Evolutionary conservation across 2,888 invertebrate species (phyloP), one percentile per base, ranked within the genome.

Genomic region (Ariolimax columbianus): DNA sequence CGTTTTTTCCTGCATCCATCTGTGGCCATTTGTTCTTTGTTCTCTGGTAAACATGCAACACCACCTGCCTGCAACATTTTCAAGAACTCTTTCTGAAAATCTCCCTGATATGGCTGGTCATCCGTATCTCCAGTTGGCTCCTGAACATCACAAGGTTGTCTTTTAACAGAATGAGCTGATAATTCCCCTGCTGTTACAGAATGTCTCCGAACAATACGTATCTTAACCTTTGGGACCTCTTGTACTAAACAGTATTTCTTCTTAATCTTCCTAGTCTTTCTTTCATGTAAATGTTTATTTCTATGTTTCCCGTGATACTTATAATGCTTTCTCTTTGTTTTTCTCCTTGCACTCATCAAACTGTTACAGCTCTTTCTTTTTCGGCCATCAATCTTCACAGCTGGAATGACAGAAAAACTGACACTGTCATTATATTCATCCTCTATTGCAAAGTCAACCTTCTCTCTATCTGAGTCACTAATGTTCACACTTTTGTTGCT

Each of bases 1-100:
- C 30, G 19, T 75, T 75, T 43, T 23, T 14, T 75, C 30, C 26
- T 3, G 30, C 17, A 23, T 1, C 9, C 23, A 55, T 55, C 47
- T 0, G 7, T 38, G 19, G 11, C 73, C 47, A 30, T 2, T 11
- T 4, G n/a, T 47, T 17, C 17, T 38, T n/a, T 75, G 33, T 11
- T 30, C 9, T 43, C 73, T 2, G 73, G 19, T 47, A 75, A 75
- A 43, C 47, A 30, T 17, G 36, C 51, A 38, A 70, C 33, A 30
- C 80, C 70, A 7, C 38, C 73, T 33, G 82, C 73, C 11, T 73
- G 66, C 38, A 83, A 47, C 77, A 83, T 83, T 38, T 77, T 83
- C 66, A 83, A 38, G 59, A 83, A 83, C 33, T 83, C 83, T 0
- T 66, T 77, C 77, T 83, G 83, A 51, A 83, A 83, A 66, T 77